Evolutionary conservation across 1,140 invertebrate genomes (phyloP).

Genomic region (Homalodisca vitripennis): DNA sequence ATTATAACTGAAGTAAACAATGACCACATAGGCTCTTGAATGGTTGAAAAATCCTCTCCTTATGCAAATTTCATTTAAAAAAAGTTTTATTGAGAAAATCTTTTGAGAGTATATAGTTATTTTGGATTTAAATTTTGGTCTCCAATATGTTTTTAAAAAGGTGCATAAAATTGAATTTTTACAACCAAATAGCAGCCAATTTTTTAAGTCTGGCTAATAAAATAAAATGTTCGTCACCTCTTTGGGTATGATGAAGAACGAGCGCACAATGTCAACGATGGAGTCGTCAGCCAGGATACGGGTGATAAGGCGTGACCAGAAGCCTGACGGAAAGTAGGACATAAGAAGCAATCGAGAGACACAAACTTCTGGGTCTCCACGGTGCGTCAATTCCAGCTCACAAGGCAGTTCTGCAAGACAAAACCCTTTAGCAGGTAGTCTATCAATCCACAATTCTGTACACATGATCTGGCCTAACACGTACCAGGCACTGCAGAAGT

Average conservation of each 20-base stretch:
- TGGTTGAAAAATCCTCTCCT: too few relatives aligned
- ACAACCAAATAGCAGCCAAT: neutral
- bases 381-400: slow-evolving; percentile 47
- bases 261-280: slow-evolving; percentile 76
- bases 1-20: too few relatives aligned
- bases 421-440: too few relatives aligned
- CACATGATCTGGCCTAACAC: neutral
- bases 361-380: slow-evolving; percentile 55
- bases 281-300: slow-evolving; percentile 87
- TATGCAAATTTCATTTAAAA: too few relatives aligned
- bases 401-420: neutral
- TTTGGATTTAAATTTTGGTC: too few relatives aligned
- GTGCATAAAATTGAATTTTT: neutral
- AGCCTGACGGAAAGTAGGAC: slow-evolving; percentile 97
- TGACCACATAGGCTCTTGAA: too few relatives aligned
- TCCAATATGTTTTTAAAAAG: too few relatives aligned
- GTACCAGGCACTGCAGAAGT: neutral
- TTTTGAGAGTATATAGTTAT: too few relatives aligned
- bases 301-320: slow-evolving; percentile 94
- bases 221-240: slow-evolving; percentile 51
- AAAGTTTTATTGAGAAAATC: too few relatives aligned
- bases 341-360: slow-evolving; percentile 76
- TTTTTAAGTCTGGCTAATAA: neutral
- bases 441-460: neutral
- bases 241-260: slow-evolving; percentile 63